Conservation (phyloP, 2,797 vertebrate species). For the Danio jaintianensis region DNA sequence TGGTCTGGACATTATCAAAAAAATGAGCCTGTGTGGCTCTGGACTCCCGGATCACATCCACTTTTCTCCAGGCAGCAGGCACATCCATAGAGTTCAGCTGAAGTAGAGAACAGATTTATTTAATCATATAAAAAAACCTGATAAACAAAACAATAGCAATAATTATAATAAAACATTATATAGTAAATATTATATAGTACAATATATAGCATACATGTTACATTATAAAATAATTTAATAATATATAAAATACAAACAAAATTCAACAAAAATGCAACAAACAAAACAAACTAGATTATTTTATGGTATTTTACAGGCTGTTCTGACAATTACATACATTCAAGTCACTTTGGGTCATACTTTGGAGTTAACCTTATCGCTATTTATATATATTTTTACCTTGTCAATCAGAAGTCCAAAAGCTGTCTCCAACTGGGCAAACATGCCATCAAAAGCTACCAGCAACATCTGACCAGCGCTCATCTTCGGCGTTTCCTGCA, state of each 20-base stretch:
- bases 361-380: too few species aligned
- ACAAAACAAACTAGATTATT: too few species aligned
- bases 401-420: conserved; percentile 95
- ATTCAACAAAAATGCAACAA: too few species aligned
- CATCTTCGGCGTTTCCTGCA: conserved; percentile 97
- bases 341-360: too few species aligned
- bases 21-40: conserved; percentile 90
- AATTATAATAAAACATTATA: too few species aligned
- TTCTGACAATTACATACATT: too few species aligned
- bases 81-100: conserved; percentile 95
- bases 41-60: conserved; percentile 93
- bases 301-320: too few species aligned
- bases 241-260: too few species aligned
- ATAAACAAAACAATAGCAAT: too few species aligned
- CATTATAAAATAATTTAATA: too few species aligned
- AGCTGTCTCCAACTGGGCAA: conserved; percentile 96
- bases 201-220: too few species aligned
- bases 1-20: conserved; percentile 87
- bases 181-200: too few species aligned
- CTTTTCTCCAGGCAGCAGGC: conserved; percentile 91
- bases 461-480: conserved; percentile 97
- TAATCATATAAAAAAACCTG: not conserved
- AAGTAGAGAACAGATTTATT: not conserved
- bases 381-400: conserved; percentile 73
- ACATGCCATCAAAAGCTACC: conserved; percentile 99